Evolutionary conservation across 2,113 vertebrate genomes (phyloP).

Genomic region (Lagopus muta): DNA sequence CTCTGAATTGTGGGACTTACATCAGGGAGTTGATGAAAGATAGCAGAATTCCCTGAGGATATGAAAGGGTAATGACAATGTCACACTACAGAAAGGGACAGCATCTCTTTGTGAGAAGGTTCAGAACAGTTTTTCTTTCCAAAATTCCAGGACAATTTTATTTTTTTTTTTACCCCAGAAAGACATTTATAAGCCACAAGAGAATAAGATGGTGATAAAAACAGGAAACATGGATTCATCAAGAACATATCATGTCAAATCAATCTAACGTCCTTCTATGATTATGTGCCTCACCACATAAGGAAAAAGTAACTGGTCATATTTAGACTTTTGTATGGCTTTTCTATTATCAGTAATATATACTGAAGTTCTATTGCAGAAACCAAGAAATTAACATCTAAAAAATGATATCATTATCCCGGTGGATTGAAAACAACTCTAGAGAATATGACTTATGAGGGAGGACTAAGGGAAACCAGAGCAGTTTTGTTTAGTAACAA

Average conservation of each 20-base stretch:
- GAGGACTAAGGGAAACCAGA: background rate
- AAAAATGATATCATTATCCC: background rate
- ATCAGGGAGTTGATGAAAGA: background rate
- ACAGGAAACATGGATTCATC: background rate
- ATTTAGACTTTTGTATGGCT: background rate
- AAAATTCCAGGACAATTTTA: background rate
- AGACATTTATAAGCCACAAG: background rate
- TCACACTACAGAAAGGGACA: background rate
- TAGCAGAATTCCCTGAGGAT: background rate
- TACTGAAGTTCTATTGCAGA: background rate
- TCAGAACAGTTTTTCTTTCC: background rate
- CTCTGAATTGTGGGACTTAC: conserved; percentile 24
- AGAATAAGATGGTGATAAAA: background rate
- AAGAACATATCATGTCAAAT: background rate
- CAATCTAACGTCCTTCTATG: background rate
- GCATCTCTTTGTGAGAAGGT: background rate
- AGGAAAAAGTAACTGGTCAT: background rate
- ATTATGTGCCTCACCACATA: background rate
- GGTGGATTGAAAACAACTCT: background rate
- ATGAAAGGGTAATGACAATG: background rate
- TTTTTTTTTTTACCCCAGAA: background rate
- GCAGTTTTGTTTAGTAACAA: background rate
- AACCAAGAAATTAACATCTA: background rate
- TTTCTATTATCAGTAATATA: background rate
- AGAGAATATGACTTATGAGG: background rate